phyloP scores from a whole-genome alignment of 2,888 invertebrate species.

The Rhodophaea formosa region DNA sequence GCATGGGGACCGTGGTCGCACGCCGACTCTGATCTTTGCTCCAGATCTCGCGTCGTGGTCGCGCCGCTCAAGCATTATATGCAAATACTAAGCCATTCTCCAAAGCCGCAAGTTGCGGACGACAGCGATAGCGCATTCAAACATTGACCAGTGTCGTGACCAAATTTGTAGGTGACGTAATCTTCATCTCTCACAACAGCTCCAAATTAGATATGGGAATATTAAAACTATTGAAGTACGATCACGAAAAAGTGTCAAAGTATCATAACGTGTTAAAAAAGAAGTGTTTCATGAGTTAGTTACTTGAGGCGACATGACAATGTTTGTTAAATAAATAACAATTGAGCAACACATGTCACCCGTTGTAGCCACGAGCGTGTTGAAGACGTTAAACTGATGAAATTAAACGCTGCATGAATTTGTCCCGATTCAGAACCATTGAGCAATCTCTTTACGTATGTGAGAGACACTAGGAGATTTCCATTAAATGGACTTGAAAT shows the following conservation, averaged over 20 bases:
- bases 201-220: slow-evolving; percentile 21
- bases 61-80: slow-evolving; percentile 67
- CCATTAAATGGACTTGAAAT: background rate
- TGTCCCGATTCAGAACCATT: slow-evolving; percentile 44
- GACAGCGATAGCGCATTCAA: slow-evolving; percentile 46
- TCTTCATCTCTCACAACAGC: slow-evolving; percentile 18
- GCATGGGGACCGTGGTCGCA: slow-evolving; percentile 49
- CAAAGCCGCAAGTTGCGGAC: slow-evolving; percentile 48
- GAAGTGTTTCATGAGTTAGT: slow-evolving; percentile 25
- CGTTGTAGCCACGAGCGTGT: slow-evolving; percentile 46
- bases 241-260: background rate
- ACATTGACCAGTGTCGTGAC: slow-evolving; percentile 19
- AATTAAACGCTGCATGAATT: slow-evolving; percentile 51
- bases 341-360: slow-evolving; percentile 61
- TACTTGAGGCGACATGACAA: slow-evolving; percentile 45
- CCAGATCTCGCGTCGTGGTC: slow-evolving; percentile 69
- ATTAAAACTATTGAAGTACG: background rate
- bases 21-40: slow-evolving; percentile 63
- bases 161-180: slow-evolving; percentile 23
- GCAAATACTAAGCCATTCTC: slow-evolving; percentile 61
- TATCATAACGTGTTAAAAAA: background rate
- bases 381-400: slow-evolving; percentile 42
- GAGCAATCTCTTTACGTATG: slow-evolving; percentile 52
- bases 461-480: slow-evolving; percentile 33
- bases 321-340: slow-evolving; percentile 54